These are phyloP conservation scores for Cherax quadricarinatus DNA, from an alignment of 1,140 invertebrate genomes.

Conservation along the genomic window DNA sequence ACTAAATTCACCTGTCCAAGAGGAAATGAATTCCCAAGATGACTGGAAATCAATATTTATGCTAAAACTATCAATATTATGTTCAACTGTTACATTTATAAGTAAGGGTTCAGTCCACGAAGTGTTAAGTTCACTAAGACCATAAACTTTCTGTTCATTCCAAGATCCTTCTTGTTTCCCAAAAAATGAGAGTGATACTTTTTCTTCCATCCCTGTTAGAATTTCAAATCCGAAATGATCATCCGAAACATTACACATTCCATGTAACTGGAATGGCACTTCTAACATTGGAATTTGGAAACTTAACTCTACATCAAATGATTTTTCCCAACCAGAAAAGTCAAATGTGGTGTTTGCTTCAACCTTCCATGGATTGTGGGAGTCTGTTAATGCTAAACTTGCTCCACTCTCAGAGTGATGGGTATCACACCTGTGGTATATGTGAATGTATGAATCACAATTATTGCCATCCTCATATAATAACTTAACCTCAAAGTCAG, in stretches of 20 bases:
- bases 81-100: slow-evolving; percentile 33
- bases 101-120: slow-evolving; percentile 31
- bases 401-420: slow-evolving; percentile 5
- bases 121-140: slow-evolving; percentile 5
- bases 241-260: slow-evolving; percentile 17
- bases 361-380: slow-evolving; percentile 20
- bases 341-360: slow-evolving; percentile 14
- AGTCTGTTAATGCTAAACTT: neutral
- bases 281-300: slow-evolving; percentile 15
- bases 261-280: slow-evolving; percentile 24
- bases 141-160: slow-evolving; percentile 19
- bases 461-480: slow-evolving; percentile 3
- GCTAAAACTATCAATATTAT: slow-evolving; percentile 3
- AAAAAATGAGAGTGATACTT: neutral
- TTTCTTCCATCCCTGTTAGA: neutral
- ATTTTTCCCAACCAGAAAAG: neutral
- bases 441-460: slow-evolving; percentile 13
- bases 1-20: slow-evolving; percentile 33
- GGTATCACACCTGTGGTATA: neutral
- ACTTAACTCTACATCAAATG: neutral
- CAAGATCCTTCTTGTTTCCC: slow-evolving; percentile 8
- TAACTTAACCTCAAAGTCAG: slow-evolving; percentile 6
- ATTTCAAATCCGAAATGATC: slow-evolving; percentile 19
- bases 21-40: slow-evolving; percentile 11
- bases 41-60: slow-evolving; percentile 25